Evolutionary conservation across 2,113 vertebrate genomes (phyloP), one percentile per base, ranked within the genome.

Genomic region (Albula goreensis): DNA sequence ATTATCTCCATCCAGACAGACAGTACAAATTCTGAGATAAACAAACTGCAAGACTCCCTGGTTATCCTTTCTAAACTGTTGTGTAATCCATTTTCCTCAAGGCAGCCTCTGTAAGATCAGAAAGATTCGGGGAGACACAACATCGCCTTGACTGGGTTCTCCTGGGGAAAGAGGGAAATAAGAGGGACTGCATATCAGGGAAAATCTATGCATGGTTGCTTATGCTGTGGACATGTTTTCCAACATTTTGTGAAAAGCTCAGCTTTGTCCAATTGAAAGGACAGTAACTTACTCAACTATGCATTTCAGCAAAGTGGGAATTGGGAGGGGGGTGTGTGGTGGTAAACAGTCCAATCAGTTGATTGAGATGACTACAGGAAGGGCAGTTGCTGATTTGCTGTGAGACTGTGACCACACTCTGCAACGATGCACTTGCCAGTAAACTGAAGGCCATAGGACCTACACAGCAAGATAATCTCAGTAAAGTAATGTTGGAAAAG

Each of bases 131-230:
- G 63, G 74, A 79, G 81, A 83, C 51, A 60, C 17, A 86, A 78
- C 31, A 83, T 78, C 10, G 84, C 79, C 81, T 80, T 74, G 70
- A 19, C 50, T 77, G 81, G 77, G 84, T 83, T 86, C 56, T 83
- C 84, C 85, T 88, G 56, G 25, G 82, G 51, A 41, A 80, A 80
- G 56, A 15, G 82, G 51, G 1, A 80, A 80, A 83, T 80, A 17
- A 60, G 10, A 57, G 56, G 51, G 56, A 60, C 56, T 12, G 60
- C 22, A 63, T 15, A n/a, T 57, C 22, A 53, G 12, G 48, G 15
- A 31, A 57, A 80, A 56, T 56, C 52, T 49, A 41, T 31, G 12
- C 10, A 79, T 25, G 48, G 22, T 10, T 3, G n/a, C 25, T 19
- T 74, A 74, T 13, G n/a, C 70, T 31, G n/a, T 5, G 22, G 7